Conservation (phyloP, 2,113 vertebrate genomes). For the Pica pica region DNA sequence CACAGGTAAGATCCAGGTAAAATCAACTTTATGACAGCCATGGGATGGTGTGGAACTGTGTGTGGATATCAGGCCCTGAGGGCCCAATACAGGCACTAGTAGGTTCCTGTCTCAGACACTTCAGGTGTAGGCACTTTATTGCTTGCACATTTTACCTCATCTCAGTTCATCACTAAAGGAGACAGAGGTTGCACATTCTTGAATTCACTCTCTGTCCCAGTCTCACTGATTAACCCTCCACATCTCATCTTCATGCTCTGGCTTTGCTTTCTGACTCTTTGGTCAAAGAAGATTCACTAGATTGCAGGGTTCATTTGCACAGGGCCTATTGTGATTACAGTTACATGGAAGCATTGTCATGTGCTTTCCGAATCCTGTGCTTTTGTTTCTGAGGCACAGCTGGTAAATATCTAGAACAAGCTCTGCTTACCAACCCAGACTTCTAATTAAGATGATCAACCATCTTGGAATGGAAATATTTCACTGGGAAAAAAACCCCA, state of each 20-base stretch:
- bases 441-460: not conserved
- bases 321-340: not conserved
- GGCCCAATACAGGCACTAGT: not conserved
- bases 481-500: not conserved
- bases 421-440: not conserved
- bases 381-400: not conserved
- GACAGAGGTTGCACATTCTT: not conserved
- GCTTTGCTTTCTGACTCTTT: not conserved
- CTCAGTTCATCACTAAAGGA: not conserved
- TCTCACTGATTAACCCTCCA: not conserved
- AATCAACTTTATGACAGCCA: not conserved
- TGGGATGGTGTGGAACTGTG: not conserved
- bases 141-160: not conserved
- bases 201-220: not conserved
- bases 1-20: not conserved
- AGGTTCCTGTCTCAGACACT: not conserved
- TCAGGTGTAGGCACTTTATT: not conserved
- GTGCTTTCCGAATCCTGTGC: not conserved
- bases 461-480: not conserved
- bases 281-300: not conserved
- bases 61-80: not conserved
- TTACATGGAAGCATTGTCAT: not conserved
- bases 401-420: not conserved
- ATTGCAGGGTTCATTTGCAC: not conserved
- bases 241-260: not conserved